Conservation (phyloP, 1,140 invertebrate species). For the Plectus sambesii region DNA sequence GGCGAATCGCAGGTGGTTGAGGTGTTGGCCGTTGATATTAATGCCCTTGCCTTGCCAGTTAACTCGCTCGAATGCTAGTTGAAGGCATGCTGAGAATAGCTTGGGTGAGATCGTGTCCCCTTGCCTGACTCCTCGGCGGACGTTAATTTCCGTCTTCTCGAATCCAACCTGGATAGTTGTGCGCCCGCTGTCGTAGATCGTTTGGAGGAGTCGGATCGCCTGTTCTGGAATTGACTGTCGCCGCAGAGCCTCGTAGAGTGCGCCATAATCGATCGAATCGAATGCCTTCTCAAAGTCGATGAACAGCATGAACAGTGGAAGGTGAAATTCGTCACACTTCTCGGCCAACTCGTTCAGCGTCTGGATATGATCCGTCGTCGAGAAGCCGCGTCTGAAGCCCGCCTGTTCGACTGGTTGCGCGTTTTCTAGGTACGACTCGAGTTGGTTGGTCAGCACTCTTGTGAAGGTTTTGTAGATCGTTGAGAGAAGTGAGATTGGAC, state of each 20-base stretch:
- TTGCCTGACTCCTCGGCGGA: conserved; percentile 49
- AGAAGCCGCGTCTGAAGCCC: conserved; percentile 18
- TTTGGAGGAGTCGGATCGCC: conserved; percentile 2
- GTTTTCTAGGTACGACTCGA: conserved; percentile 10
- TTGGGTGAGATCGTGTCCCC: conserved; percentile 50
- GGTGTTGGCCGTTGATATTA: background rate
- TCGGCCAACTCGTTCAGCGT: conserved; percentile 19
- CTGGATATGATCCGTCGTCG: conserved; percentile 24
- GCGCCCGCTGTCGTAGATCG: conserved; percentile 6
- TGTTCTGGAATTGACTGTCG: conserved; percentile 11
- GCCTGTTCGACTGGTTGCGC: conserved; percentile 17
- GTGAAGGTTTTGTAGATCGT: conserved; percentile 19
- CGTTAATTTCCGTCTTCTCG: background rate
- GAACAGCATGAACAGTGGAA: conserved; percentile 29
- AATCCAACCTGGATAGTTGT: background rate
- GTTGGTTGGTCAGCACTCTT: conserved; percentile 7
- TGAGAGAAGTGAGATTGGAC: conserved; percentile 25
- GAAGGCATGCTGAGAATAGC: conserved; percentile 50
- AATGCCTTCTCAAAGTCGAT: conserved; percentile 39
- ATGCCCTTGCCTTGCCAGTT: conserved; percentile 14
- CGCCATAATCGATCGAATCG: conserved; percentile 25
- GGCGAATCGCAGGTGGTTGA: conserved; percentile 37
- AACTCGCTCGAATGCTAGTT: conserved; percentile 36
- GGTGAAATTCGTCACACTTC: conserved; percentile 31
- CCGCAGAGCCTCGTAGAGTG: conserved; percentile 7